Conservation (phyloP, 2,888 invertebrate genomes). For the Resseliella maxima region DNA sequence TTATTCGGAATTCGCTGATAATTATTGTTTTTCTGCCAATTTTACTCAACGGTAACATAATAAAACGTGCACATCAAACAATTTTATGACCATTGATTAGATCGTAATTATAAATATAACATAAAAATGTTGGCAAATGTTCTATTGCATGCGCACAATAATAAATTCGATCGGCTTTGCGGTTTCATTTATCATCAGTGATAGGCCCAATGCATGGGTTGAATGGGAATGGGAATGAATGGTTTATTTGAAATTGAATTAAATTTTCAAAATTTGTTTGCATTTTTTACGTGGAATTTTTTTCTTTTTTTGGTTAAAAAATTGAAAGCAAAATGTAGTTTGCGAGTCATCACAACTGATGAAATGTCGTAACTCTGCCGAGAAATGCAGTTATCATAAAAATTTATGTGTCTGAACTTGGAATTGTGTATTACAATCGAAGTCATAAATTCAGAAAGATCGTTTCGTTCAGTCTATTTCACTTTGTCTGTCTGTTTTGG, state of each 20-base stretch:
- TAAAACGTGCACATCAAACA: background rate
- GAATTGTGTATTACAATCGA: background rate
- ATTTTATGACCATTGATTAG: background rate
- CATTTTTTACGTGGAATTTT: no score
- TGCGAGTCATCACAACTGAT: background rate
- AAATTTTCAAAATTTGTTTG: no score
- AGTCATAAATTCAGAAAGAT: background rate
- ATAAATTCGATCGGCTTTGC: background rate
- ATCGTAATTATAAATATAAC: constrained; percentile 18
- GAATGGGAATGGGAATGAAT: no score
- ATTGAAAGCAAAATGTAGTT: background rate
- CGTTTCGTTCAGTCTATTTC: no score
- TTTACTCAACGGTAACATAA: no score
- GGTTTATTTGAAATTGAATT: no score
- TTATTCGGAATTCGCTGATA: no score
- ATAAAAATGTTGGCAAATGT: constrained; percentile 12
- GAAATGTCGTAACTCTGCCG: background rate
- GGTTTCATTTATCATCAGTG: background rate
- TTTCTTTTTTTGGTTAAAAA: no score
- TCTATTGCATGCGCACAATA: background rate
- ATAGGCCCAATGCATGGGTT: background rate
- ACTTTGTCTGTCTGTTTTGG: no score
- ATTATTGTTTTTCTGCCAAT: no score
- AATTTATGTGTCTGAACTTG: constrained; percentile 26
- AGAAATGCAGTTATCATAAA: background rate